Evolutionary conservation across 2,113 vertebrate species (phyloP).

Genomic region (Leuciscus idus): DNA sequence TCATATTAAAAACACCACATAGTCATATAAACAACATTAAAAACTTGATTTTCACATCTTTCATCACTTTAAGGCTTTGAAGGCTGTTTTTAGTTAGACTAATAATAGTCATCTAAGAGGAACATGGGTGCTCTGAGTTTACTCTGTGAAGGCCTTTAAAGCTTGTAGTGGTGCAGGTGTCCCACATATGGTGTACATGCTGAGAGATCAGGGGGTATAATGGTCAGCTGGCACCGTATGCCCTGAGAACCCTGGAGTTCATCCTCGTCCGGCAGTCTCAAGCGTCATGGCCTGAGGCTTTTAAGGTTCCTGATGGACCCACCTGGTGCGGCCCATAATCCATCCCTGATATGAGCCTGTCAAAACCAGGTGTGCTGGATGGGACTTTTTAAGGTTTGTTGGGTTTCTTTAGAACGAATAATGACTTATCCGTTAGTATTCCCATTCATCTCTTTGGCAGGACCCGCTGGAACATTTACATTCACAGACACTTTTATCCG

Average conservation of each 20-base stretch:
- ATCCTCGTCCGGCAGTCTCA: background rate
- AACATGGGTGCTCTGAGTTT: background rate
- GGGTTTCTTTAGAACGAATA: background rate
- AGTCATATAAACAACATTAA: too few relatives aligned
- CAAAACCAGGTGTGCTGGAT: background rate
- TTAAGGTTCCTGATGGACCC: background rate
- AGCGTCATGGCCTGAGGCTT: background rate
- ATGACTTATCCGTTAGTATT: background rate
- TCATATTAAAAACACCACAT: too few relatives aligned
- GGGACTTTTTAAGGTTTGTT: background rate
- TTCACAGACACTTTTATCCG: background rate
- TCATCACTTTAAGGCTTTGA: too few relatives aligned
- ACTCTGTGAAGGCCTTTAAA: background rate
- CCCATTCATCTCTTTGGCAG: background rate
- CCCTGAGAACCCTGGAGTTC: background rate
- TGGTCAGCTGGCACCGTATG: background rate
- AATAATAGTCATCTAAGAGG: background rate
- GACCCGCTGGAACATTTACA: background rate
- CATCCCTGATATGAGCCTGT: constrained; percentile 7
- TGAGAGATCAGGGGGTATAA: background rate
- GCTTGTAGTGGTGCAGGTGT: constrained; percentile 7
- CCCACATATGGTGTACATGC: background rate
- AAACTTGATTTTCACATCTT: too few relatives aligned
- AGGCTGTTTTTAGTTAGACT: too few relatives aligned
- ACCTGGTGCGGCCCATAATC: background rate